phyloP scores from a whole-genome alignment of 1,140 invertebrate species.

The Calosoma granatense region DNA sequence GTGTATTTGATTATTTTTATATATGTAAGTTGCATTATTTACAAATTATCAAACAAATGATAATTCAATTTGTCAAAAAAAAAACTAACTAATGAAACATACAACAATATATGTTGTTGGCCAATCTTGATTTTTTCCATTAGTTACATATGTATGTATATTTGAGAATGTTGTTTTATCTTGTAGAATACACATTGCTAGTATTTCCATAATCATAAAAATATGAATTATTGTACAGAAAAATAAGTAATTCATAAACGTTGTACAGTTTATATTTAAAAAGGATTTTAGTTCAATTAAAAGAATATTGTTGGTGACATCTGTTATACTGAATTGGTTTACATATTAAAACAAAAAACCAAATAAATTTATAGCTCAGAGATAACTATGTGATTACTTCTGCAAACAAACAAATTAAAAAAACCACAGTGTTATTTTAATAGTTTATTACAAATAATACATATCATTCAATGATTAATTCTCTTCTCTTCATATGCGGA shows the following conservation, averaged over 20 bases:
- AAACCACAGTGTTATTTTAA: too few species aligned
- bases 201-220: neutral
- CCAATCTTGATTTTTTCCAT: neutral
- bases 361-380: neutral
- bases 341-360: neutral
- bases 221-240: neutral
- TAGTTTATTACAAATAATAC: neutral
- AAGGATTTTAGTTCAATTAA: slow-evolving; percentile 3
- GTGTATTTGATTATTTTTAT: neutral
- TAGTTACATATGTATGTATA: neutral
- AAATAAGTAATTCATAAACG: neutral
- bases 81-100: too few species aligned
- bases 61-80: too few species aligned
- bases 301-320: neutral
- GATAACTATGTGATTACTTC: neutral
- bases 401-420: neutral
- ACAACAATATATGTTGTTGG: too few species aligned
- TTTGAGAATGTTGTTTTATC: slow-evolving; percentile 3
- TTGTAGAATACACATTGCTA: too few species aligned
- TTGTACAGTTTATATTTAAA: slow-evolving; percentile 7
- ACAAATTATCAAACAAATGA: too few species aligned
- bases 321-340: neutral
- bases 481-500: slow-evolving; percentile 16
- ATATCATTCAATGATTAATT: slow-evolving; percentile 4
- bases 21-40: neutral